Conservation (phyloP, 2,113 vertebrate genomes). For the Athene cunicularia region DNA sequence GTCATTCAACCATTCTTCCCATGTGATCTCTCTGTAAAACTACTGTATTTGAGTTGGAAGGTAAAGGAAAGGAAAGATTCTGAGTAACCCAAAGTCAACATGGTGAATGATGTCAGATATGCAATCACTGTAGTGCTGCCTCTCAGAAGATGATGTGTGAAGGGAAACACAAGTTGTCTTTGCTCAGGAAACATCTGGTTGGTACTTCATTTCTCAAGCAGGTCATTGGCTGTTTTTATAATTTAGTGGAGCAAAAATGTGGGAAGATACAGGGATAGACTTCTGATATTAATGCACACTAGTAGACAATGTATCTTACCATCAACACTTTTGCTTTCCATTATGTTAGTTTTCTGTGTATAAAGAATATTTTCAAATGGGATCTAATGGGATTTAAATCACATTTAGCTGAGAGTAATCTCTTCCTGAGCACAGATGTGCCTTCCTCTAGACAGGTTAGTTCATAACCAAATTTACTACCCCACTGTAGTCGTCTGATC, state of each 20-base stretch:
- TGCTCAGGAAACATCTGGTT: constrained; percentile 84
- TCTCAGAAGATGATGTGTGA: constrained; percentile 69
- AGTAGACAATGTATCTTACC: not conserved
- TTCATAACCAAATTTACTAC: not conserved
- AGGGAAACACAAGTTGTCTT: constrained; percentile 72
- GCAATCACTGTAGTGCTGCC: not conserved
- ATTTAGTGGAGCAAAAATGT: constrained; percentile 69
- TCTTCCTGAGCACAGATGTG: not conserved
- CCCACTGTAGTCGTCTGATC: not conserved
- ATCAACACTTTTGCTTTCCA: not conserved
- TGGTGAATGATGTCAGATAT: constrained; percentile 51
- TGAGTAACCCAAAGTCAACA: constrained; percentile 48
- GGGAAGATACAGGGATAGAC: constrained; percentile 51
- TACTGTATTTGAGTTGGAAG: constrained; percentile 33
- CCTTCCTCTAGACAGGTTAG: not conserved
- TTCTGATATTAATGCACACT: not conserved
- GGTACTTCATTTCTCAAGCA: constrained; percentile 61
- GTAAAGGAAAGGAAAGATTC: not conserved
- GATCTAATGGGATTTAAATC: not conserved
- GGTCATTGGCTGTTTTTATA: constrained; percentile 58
- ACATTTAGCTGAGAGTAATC: not conserved
- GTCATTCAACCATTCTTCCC: not conserved
- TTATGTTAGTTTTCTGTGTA: not conserved
- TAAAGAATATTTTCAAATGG: not conserved
- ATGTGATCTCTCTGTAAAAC: not conserved